Evolutionary conservation across 2,888 invertebrate species (phyloP), one percentile per base, ranked within the genome.

Genomic region (Drosophila formosana): DNA sequence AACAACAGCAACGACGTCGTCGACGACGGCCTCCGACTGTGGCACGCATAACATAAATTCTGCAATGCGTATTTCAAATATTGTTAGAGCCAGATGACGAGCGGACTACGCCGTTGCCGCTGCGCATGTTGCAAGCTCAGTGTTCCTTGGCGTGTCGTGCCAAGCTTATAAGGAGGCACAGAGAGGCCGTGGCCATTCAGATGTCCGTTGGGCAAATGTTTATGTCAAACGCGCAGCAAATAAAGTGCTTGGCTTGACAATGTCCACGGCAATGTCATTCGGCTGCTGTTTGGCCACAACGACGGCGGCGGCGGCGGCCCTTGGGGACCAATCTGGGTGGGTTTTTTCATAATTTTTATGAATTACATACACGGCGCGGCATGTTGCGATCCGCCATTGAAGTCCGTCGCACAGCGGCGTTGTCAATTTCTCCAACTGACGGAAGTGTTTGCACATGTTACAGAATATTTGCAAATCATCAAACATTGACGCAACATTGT

Each of bases 241-340:
- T 86, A 86, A 88, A 86, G 88, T 86, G 88, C 89, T 86, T 82
- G 88, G 76, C 80, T 82, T 88, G 83, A 83, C 83, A 83, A 88
- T 88, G 88, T 83, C 82, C 71, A 67, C 80, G 72, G 85, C 88
- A 84, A 83, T 83, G 82, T 83, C 82, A 83, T 37, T n/a, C 52
- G 23, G 26, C 65, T 57, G 62, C 64, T 43, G 61, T 66, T 67
- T 30, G 26, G 47, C 47, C 18, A 13, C 57, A 4, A 8, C 11
- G 13, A 6, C 39, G 28, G 6, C 34, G 9, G 26, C 28, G 11
- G 30, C 69, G n/a, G 61, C 53, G 41, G 75, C 83, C 83, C 89
- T 86, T 88, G 87, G 87, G 78, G 83, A 88, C 87, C 83, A 84
- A 88, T 84, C 88, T 88, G 88, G 84, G 84, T 85, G 88, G 89